Conservation (phyloP, 2,797 vertebrate genomes). For the Amblyraja radiata region DNA sequence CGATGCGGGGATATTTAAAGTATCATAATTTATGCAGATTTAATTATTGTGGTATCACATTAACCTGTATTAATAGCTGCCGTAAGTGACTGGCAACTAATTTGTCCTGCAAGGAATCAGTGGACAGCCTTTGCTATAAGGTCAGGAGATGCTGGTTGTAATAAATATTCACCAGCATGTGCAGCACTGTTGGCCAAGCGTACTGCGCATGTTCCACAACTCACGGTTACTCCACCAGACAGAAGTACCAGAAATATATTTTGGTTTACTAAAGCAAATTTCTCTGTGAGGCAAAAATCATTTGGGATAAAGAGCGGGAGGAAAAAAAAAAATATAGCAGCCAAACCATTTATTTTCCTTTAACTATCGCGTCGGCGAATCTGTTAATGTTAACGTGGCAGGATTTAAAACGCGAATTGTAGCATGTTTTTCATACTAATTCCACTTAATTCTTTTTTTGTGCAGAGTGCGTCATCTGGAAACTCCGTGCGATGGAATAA, state of each 20-base stretch:
- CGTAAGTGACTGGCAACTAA: constrained; percentile 30
- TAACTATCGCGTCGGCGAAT: neutral
- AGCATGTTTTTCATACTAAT: constrained; percentile 20
- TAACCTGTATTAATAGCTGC: constrained; percentile 17
- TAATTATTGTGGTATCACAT: neutral
- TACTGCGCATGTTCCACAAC: constrained; percentile 49
- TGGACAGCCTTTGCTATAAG: constrained; percentile 43
- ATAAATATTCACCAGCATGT: constrained; percentile 64
- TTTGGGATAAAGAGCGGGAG: neutral
- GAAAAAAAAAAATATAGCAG: neutral
- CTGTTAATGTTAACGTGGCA: neutral
- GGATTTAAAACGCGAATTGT: neutral
- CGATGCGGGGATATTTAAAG: constrained; percentile 23
- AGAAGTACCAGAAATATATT: neutral
- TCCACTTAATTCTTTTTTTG: neutral
- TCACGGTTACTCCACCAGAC: neutral
- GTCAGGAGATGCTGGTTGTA: constrained; percentile 42
- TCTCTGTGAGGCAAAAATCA: neutral
- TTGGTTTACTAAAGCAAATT: neutral
- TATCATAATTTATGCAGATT: constrained; percentile 26
- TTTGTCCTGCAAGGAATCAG: constrained; percentile 25
- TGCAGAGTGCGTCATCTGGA: constrained; percentile 48
- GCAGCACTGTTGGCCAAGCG: constrained; percentile 43
- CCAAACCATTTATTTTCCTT: neutral
- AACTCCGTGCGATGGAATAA: constrained; percentile 57